Evolutionary conservation across 2,797 vertebrate genomes (phyloP), one percentile per base, ranked within the genome.

Genomic region (Chiloscyllium punctatum): DNA sequence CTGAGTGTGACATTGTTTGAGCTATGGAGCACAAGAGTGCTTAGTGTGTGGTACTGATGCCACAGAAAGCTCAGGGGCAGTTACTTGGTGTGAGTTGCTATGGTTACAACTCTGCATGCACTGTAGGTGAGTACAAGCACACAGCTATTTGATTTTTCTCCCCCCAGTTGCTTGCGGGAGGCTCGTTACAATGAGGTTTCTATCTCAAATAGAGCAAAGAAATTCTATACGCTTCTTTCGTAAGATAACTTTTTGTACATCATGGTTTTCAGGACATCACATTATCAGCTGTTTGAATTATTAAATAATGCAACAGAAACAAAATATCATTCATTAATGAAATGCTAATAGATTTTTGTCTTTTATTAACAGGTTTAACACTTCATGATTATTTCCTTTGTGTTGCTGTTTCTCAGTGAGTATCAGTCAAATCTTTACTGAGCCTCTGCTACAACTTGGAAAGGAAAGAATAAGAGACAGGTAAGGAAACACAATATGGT

Each of bases 91-190:
- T 92, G 90, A 27, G 90, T 92, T 92, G 90, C 90, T 42, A 92
- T 92, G 90, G 90, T 92, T 92, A 92, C 90, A 42, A 92, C 90
- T 42, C n/a, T 92, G 90, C 66, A 42, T 68, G 33, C 90, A 92
- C n/a, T 92, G 90, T 92, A 92, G 90, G 90, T 92, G 90, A 92
- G 90, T 92, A 66, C n/a, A 69, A 92, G 37, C 90, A 92, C n/a
- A 92, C 62, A 42, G 90, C 90, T 92, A 42, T 92, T 69, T 92
- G 90, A 92, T 92, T 92, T 92, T 37, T n/a, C 33, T n/a, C 51
- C 86, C 51, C 48, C 88, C 30, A 42, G n/a, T 92, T 92, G 90
- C 90, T 91, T 15, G n/a, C 62, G 37, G 66, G 62, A 68, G 23
- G n/a, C 66, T 92, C 37, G n/a, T 42, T 25, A 92, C n/a, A 92